Evolutionary conservation across 2,888 invertebrate species (phyloP), one percentile per base, ranked within the genome.

Genomic region (Therioaphis trifolii): DNA sequence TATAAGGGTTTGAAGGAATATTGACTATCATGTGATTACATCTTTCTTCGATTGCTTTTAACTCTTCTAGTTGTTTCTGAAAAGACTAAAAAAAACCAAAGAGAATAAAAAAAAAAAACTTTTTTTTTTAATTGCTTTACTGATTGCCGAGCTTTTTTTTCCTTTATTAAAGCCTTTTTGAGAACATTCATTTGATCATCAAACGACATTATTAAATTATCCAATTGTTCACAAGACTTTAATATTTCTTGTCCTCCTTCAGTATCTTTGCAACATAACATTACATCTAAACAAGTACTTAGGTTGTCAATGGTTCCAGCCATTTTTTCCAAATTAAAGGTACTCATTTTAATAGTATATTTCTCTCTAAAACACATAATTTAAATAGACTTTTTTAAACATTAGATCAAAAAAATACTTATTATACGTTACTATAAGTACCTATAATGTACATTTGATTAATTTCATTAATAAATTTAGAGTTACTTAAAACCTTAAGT

Each of bases 11-110:
- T n/a, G 63, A 24, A 35, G 72, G 72, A 24, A 63, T 35, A 21
- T 52, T 74, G 7, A 35, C 58, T 29, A 82, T 82, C 80, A 82
- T 82, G 18, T 82, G 49, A 46, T 82, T 46, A 82, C 80, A 82
- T 46, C 80, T 82, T 35, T 82, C 61, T 9, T 72, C 80, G 4
- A 82, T 63, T 0, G 5, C 52, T 49, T 72, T 82, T 12, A 82
- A 49, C 49, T 82, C 80, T n/a, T 82, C 80, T 0, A 82, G 2
- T 52, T 72, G 80, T 27, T 7, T 72, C 52, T 72, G 72, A 82
- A 72, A 72, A 35, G 24, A 63, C 80, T 82, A 49, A 72, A 82
- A 63, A 35, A 46, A 80, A 15, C 55, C 4, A 11, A n/a, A 29
- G n/a, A n/a, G n/a, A n/a, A n/a, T 49, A 52, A n/a, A n/a, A n/a